A percentile compares a stretch with the other conserved stretches of the same genome.
These are phyloP conservation scores for Tholera decimalis DNA, from an alignment of 2,888 invertebrate species.

Conservation along the genomic window DNA sequence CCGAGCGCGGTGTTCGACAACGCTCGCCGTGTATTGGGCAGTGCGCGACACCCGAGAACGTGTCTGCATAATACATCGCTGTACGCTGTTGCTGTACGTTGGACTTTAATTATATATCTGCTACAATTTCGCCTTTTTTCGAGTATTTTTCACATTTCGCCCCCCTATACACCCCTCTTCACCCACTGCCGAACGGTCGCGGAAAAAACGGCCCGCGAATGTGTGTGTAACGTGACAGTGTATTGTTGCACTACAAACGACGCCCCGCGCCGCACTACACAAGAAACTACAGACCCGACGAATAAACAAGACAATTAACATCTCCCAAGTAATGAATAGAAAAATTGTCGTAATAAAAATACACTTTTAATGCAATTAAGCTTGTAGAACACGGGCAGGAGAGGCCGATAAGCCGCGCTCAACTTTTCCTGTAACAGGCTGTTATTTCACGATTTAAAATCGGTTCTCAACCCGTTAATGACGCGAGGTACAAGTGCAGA, in stretches of 20 bases:
- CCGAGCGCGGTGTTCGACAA: slow-evolving; percentile 56
- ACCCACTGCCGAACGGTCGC: slow-evolving; percentile 85
- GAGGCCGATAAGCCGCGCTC: slow-evolving; percentile 88
- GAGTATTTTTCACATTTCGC: slow-evolving; percentile 92
- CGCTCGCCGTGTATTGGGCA: slow-evolving; percentile 69
- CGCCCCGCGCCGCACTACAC: slow-evolving; percentile 41
- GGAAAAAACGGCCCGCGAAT: slow-evolving; percentile 83
- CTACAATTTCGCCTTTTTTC: slow-evolving; percentile 92
- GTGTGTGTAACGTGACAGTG: slow-evolving; percentile 76
- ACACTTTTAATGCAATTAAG: slow-evolving; percentile 88
- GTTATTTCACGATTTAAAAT: slow-evolving; percentile 91
- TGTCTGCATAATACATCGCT: slow-evolving; percentile 90
- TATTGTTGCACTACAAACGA: slow-evolving; percentile 68
- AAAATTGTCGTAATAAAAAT: slow-evolving; percentile 77
- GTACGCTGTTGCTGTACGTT: slow-evolving; percentile 87
- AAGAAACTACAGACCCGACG: slow-evolving; percentile 42
- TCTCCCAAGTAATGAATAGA: slow-evolving; percentile 70
- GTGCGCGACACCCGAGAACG: slow-evolving; percentile 83
- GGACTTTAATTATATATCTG: slow-evolving; percentile 92
- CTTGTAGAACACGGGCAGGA: slow-evolving; percentile 83
- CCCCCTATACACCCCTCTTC: slow-evolving; percentile 81
- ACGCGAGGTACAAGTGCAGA: slow-evolving; percentile 91
- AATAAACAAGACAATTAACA: slow-evolving; percentile 58
- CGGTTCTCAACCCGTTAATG: slow-evolving; percentile 91
- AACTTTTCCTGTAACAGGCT: slow-evolving; percentile 91